These are phyloP conservation scores for Paedocypris sp. DNA, from an alignment of 2,113 vertebrate species.

Conservation along the genomic window DNA sequence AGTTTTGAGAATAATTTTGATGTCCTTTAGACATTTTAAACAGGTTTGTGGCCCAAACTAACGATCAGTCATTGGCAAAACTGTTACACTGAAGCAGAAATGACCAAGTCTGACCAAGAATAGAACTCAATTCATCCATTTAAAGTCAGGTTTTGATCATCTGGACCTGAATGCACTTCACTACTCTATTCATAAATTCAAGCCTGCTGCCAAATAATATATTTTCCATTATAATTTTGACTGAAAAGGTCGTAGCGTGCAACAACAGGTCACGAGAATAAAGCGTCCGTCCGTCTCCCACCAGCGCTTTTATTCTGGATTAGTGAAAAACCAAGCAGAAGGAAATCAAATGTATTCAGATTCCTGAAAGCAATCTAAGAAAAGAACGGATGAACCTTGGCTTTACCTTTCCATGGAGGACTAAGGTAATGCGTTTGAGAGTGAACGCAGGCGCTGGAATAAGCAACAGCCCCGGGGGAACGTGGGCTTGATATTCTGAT, in stretches of 20 bases:
- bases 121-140: not conserved
- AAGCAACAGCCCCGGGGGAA: not conserved
- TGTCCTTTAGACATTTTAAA: not conserved
- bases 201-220: not conserved
- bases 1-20: not conserved
- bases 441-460: not conserved
- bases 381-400: not conserved
- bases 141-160: not conserved
- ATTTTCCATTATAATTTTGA: not conserved
- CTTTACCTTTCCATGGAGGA: not conserved
- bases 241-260: not conserved
- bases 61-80: not conserved
- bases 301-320: not conserved
- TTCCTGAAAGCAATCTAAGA: not conserved
- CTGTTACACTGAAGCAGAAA: not conserved
- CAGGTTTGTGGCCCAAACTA: no score
- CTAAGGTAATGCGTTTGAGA: not conserved
- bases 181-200: not conserved
- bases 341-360: slow-evolving; percentile 8
- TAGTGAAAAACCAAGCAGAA: not conserved
- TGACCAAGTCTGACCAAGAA: not conserved
- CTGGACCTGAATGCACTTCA: not conserved
- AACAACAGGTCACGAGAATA: not conserved
- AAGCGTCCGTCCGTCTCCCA: not conserved
- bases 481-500: slow-evolving; percentile 7